Base-by-base conservation (phyloP, 1,140 invertebrate genomes). In the Oncopodura yosiiana region DNA sequence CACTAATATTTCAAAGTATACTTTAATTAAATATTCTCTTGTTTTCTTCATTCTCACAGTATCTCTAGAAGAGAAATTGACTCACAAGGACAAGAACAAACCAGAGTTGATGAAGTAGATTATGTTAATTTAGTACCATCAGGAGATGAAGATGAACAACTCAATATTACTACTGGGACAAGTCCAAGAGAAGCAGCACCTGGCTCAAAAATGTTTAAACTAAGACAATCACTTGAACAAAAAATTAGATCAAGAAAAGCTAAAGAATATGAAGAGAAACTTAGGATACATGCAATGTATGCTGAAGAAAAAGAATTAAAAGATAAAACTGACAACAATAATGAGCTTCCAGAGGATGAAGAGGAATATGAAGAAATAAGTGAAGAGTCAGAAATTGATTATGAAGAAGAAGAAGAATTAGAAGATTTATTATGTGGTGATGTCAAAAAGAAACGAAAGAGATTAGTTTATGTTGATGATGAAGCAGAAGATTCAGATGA, bases 251-350 rank as follows among this genome's bases (percentile, higher is more conserved):
- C 73, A 36, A 77, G 77, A 59, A 70, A 80, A 42, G 73, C 74
- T 21, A 69, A 80, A 50, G 75, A 82, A 65, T 81, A 81, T 78
- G 74, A 77, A 58, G 75, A 79, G 60, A 76, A 77, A 58, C 51
- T 73, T 26, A 63, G 63, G 38, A 67, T 70, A 56, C 67, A 72
- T 62, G 69, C 71, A 53, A 72, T 73, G 46, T 66, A 71, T 52
- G 68, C 72, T 43, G 72, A 74, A 64, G 65, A 63, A 53, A 58
- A 41, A 14, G 43, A 39, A 11, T 19, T 43, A 14, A 67, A 70
- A n/a, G 69, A 70, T 11, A 68, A 66, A 56, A n/a, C n/a, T n/a
- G n/a, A n/a, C n/a, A n/a, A n/a, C n/a, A n/a, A n/a, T n/a, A n/a
- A n/a, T n/a, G 67, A 70, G 60, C 67, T 71, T 36, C 68, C 70